A percentile compares a stretch with the other conserved stretches of the same genome.
Conservation (phyloP, 2,888 invertebrate genomes). For the Melanostoma scalare region DNA sequence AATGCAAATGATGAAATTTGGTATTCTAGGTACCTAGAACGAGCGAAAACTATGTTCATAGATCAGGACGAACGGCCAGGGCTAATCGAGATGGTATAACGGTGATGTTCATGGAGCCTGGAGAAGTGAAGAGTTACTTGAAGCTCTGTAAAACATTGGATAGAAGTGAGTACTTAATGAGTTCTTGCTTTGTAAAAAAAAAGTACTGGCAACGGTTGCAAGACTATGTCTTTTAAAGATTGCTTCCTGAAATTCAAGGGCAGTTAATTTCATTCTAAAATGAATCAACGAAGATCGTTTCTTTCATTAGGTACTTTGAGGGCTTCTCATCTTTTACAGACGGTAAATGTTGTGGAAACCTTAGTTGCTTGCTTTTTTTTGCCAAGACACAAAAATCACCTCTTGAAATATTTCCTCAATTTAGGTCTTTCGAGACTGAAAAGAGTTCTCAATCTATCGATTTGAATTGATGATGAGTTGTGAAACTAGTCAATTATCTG, state of each 20-base stretch:
- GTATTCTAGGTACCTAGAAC: constrained; percentile 90
- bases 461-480: no score
- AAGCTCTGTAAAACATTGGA: constrained; percentile 92
- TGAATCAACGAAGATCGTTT: not conserved
- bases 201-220: no score
- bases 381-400: no score
- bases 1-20: not conserved
- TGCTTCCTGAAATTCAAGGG: no score
- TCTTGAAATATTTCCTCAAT: no score
- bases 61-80: constrained; percentile 97
- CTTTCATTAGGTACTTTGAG: not conserved
- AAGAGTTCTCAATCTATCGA: no score
- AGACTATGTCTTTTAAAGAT: no score
- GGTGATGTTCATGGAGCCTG: constrained; percentile 94
- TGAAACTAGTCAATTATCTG: no score
- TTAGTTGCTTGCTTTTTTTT: no score
- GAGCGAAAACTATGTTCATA: constrained; percentile 97
- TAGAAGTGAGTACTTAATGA: constrained; percentile 85
- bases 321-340: not conserved
- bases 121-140: constrained; percentile 90
- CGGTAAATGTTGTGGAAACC: no score
- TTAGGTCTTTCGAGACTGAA: no score
- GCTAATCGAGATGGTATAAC: constrained; percentile 94
- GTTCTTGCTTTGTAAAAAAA: not conserved
- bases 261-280: no score